Percentiles rank a stretch among this genome's conserved stretches.
These are phyloP conservation scores for Pseudochirops corinnae DNA, from an alignment of 2,797 vertebrate species.

Conservation along the genomic window DNA sequence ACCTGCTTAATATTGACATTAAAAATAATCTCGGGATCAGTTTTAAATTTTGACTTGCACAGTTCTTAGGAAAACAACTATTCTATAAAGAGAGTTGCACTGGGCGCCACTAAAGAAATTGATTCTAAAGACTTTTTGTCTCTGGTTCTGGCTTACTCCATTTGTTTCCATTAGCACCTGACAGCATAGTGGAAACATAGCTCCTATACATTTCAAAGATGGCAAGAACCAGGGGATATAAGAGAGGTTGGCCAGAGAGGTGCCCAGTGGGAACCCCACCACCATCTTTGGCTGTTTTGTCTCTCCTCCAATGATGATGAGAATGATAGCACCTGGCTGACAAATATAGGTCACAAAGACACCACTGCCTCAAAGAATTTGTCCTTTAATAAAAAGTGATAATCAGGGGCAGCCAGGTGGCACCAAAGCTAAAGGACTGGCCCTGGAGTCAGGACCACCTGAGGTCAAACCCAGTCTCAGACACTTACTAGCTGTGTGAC, in stretches of 20 bases:
- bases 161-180: neutral
- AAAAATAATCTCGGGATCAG: neutral
- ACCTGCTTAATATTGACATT: neutral
- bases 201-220: neutral
- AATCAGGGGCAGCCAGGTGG: fast-evolving
- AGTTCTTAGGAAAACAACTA: neutral
- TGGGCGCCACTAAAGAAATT: neutral
- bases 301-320: neutral
- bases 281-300: neutral
- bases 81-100: neutral
- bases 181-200: neutral
- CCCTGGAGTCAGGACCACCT: too few species aligned
- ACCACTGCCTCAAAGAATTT: neutral
- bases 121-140: neutral
- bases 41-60: neutral
- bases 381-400: neutral
- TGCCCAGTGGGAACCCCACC: neutral
- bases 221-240: neutral
- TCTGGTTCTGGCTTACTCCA: neutral
- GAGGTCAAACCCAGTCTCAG: too few species aligned
- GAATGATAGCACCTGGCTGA: neutral
- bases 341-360: neutral
- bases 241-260: neutral
- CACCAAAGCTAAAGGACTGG: too few species aligned
- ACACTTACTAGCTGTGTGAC: too few species aligned